Conservation (phyloP, 2,888 invertebrate species). For the Xiphydria camelus region DNA sequence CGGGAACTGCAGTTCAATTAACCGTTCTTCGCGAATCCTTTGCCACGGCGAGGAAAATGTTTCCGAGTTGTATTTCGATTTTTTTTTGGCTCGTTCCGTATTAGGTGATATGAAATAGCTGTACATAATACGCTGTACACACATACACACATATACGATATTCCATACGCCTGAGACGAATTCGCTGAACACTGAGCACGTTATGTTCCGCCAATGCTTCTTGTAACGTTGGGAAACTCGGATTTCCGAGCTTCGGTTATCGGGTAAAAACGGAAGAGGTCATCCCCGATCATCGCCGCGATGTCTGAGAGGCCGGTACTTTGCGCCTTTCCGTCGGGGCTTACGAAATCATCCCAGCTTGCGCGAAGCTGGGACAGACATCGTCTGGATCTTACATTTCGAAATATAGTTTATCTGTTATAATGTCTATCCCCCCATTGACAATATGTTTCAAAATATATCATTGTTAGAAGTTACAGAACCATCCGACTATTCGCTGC, state of each 20-base stretch:
- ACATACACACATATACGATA: not conserved
- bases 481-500: too few relatives aligned
- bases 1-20: conserved; percentile 30
- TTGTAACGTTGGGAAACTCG: conserved; percentile 17
- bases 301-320: not conserved
- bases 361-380: conserved; percentile 14
- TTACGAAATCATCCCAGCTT: conserved; percentile 20
- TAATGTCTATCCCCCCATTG: conserved; percentile 55
- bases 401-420: conserved; percentile 52
- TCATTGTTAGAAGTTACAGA: conserved; percentile 56
- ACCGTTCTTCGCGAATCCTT: conserved; percentile 2
- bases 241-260: not conserved
- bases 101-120: conserved; percentile 7
- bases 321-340: conserved; percentile 5
- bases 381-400: conserved; percentile 44
- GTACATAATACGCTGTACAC: conserved; percentile 20
- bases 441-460: conserved; percentile 57
- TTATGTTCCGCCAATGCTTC: conserved; percentile 26
- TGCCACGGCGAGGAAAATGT: not conserved
- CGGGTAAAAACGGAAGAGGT: not conserved
- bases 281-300: not conserved
- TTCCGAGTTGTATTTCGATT: not conserved
- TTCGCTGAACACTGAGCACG: conserved; percentile 4
- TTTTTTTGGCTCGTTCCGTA: not conserved
- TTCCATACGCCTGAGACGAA: not conserved